Conservation (phyloP, 2,113 vertebrate species). For the Takifugu flavidus region DNA sequence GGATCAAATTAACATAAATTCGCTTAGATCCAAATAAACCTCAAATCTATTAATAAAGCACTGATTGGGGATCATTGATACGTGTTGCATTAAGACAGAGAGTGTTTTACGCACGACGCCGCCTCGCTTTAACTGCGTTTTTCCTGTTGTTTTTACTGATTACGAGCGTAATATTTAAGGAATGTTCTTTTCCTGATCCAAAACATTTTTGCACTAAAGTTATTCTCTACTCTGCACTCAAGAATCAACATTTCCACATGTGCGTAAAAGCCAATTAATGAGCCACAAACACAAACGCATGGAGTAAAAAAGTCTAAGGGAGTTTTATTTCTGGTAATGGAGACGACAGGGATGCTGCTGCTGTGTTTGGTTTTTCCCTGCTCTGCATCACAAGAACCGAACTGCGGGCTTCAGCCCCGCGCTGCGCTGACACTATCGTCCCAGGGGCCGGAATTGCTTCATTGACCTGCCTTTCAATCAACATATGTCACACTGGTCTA, state of each 20-base stretch:
- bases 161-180: accelerated
- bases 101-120: slow-evolving; percentile 23
- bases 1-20: neutral
- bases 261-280: slow-evolving; percentile 42
- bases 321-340: neutral
- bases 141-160: neutral
- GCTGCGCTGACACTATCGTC: slow-evolving; percentile 33
- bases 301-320: neutral
- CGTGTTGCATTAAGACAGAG: neutral
- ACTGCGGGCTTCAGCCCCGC: slow-evolving; percentile 15
- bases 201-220: too few relatives aligned
- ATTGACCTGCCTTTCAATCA: slow-evolving; percentile 57
- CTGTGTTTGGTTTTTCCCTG: neutral
- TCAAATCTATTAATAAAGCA: neutral
- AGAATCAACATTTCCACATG: too few relatives aligned
- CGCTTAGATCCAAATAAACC: neutral
- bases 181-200: neutral
- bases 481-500: slow-evolving; percentile 27
- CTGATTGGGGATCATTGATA: neutral
- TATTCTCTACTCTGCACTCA: too few relatives aligned
- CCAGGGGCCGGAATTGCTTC: slow-evolving; percentile 26
- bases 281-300: neutral
- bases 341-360: too few relatives aligned
- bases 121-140: neutral
- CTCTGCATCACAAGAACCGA: slow-evolving; percentile 27